These are phyloP conservation scores for Coreoperca whiteheadi DNA, from an alignment of 2,113 vertebrate genomes.

Conservation along the genomic window DNA sequence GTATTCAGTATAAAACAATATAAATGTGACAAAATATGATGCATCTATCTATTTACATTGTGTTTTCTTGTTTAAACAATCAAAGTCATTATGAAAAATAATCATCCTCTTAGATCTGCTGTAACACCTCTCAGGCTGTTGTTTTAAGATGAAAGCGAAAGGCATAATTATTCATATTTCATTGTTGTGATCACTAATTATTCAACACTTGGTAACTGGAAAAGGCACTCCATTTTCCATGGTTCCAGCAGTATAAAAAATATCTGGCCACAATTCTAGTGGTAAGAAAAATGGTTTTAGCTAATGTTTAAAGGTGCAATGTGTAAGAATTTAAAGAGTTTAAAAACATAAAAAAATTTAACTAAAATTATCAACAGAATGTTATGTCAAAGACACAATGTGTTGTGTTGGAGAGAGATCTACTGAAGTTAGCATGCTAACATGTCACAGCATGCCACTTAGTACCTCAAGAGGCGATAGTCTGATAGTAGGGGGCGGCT, in stretches of 20 bases:
- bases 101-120: conserved; percentile 18
- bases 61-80: not conserved
- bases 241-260: conserved; percentile 11
- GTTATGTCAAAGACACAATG: no score
- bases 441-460: no score
- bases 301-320: not conserved
- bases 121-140: conserved; percentile 9
- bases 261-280: not conserved
- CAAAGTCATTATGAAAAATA: not conserved
- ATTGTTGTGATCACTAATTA: conserved; percentile 14
- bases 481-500: no score
- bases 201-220: not conserved
- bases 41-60: not conserved
- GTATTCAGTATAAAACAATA: not conserved
- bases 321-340: no score
- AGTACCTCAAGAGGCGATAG: no score
- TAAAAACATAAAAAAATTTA: no score
- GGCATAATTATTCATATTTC: conserved; percentile 6
- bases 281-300: not conserved
- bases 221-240: conserved; percentile 13
- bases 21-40: not conserved
- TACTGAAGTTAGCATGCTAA: no score
- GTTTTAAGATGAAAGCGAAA: conserved; percentile 26
- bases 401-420: no score
- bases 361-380: no score